A percentile compares a stretch with the other conserved stretches of the same genome.
These are phyloP conservation scores for Carterocephalus palaemon DNA, from an alignment of 2,888 invertebrate species.

Conservation along the genomic window DNA sequence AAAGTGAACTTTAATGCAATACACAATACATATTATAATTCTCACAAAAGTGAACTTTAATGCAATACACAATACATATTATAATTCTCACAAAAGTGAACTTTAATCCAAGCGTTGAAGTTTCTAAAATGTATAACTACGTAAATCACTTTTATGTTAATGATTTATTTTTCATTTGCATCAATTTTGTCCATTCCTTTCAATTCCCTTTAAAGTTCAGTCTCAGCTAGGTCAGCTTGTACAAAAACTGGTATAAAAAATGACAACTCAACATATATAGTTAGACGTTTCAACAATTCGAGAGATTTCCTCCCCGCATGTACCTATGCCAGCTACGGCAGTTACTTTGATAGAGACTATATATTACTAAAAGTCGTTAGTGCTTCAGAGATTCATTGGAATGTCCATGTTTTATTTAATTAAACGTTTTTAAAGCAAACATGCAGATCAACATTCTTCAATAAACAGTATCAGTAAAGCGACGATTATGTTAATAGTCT, in stretches of 20 bases:
- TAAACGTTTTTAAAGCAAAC: conserved; percentile 23
- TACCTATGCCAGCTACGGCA: conserved; percentile 16
- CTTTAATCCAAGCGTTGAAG: no score
- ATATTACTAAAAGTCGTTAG: conserved; percentile 21
- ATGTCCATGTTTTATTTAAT: conserved; percentile 25
- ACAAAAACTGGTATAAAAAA: conserved; percentile 17
- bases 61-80: no score
- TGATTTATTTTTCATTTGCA: conserved; percentile 16
- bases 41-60: no score
- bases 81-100: no score
- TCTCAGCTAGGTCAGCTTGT: conserved; percentile 4
- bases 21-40: no score
- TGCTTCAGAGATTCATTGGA: conserved; percentile 25
- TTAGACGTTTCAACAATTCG: conserved; percentile 14
- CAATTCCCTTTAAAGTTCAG: conserved; percentile 8
- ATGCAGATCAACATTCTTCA: conserved; percentile 22
- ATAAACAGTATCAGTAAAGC: conserved; percentile 21
- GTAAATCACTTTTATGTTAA: no score
- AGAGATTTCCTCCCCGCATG: conserved; percentile 14
- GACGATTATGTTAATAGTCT: conserved; percentile 23
- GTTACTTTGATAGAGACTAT: conserved; percentile 20
- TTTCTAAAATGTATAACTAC: no score
- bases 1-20: no score
- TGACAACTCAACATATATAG: conserved; percentile 13
- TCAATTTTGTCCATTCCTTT: conserved; percentile 5